Percentiles rank a stretch among this genome's conserved stretches.
These are phyloP conservation scores for Lumbricus terrestris DNA, from an alignment of 2,888 invertebrate species.

Conservation along the genomic window DNA sequence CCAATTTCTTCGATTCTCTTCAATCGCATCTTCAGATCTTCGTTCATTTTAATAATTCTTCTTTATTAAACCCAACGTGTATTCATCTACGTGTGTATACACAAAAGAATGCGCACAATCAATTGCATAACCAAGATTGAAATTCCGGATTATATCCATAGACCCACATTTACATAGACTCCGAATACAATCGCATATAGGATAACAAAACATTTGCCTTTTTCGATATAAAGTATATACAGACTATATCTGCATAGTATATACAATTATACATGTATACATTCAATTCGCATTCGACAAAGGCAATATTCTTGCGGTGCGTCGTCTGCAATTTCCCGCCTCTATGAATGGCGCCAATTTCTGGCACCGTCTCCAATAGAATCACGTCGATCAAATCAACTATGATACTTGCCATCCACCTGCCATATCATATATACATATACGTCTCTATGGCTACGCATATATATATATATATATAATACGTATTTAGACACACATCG, in stretches of 20 bases:
- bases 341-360: slow-evolving; percentile 3
- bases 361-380: slow-evolving; percentile 3
- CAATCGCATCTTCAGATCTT: background rate
- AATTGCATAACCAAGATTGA: background rate
- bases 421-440: background rate
- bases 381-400: slow-evolving; percentile 3
- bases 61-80: background rate
- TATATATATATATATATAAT: background rate
- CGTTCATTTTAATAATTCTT: background rate
- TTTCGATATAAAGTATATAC: background rate
- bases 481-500: no score
- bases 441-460: background rate
- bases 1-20: background rate
- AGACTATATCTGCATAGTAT: background rate
- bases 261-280: background rate
- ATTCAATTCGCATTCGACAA: background rate
- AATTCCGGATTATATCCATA: background rate
- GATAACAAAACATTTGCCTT: background rate
- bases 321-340: background rate
- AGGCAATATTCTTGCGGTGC: background rate
- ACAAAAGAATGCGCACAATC: background rate
- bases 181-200: background rate
- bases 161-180: background rate
- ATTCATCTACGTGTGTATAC: background rate
- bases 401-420: background rate